Conservation (phyloP, 2,888 invertebrate genomes). For the Agriotes lineatus region DNA sequence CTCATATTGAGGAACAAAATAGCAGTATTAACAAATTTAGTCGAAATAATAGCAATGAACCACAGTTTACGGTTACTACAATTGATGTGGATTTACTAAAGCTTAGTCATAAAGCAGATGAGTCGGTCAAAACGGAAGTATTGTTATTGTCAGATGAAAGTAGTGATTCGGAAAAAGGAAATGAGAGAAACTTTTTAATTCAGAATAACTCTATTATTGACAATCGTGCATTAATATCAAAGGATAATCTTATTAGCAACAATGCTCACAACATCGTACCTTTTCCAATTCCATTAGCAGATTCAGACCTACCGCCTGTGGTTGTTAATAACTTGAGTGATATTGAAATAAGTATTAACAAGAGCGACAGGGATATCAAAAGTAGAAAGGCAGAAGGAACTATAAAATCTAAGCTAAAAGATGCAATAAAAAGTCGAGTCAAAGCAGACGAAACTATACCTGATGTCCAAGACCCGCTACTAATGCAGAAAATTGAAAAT, state of each 20-base stretch:
- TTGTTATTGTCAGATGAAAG: too few relatives aligned
- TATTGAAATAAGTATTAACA: conserved; percentile 32
- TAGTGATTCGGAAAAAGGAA: background rate
- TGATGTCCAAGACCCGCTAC: background rate
- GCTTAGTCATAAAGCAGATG: conserved; percentile 1
- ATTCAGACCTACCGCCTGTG: background rate
- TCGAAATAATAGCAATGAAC: conserved; percentile 17
- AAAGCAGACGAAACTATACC: conserved; percentile 26
- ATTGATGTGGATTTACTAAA: conserved; percentile 33
- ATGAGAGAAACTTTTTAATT: background rate
- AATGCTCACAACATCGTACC: background rate
- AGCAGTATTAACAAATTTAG: conserved; percentile 28
- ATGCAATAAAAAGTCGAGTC: conserved; percentile 49
- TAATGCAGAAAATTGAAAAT: background rate
- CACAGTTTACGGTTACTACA: conserved; percentile 22
- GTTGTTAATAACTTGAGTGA: conserved; percentile 35
- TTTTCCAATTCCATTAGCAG: background rate
- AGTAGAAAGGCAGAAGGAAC: too few relatives aligned
- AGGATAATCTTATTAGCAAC: background rate
- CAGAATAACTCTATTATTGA: background rate
- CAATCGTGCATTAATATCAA: background rate
- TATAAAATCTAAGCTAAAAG: conserved; percentile 50
- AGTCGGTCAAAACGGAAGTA: background rate
- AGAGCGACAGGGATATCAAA: too few relatives aligned
- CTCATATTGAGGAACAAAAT: conserved; percentile 61